Evolutionary conservation across 2,113 vertebrate species (phyloP), one percentile per base, ranked within the genome.

Genomic region (Hepsetus odoe): DNA sequence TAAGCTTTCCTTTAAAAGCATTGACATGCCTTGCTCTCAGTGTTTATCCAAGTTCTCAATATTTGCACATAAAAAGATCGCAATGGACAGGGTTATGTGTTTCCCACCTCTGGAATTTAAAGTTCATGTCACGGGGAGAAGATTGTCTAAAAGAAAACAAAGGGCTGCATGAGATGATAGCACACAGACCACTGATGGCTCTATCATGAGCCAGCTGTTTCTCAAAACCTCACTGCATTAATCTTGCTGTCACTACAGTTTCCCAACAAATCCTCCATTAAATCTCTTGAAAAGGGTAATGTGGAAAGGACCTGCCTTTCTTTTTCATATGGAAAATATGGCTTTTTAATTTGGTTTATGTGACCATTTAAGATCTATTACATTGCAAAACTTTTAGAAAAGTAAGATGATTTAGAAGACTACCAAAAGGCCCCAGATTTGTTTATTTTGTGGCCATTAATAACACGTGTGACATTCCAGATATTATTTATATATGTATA

Each of bases 201-300:
- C 83, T 89, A 91, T 92, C 88, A 87, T 79, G 81, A 83, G 79
- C 80, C 82, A 72, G 74, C 85, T 89, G 91, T 87, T 91, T 89
- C 85, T 92, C 89, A 91, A 72, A 80, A 30, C 4, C 79, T 83
- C 18, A 83, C 67, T 77, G 83, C 88, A 91, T 91, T 89, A 86
- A 90, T 92, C 89, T 90, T 86, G 75, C 77, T 73, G 81, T 80
- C 42, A 26, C 55, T 72, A 26, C 76, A n/a, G 82, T 55, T 79
- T 73, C 67, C 79, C 86, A 83, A 85, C 74, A 70, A 79, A 85
- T 80, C 28, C 61, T 83, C 82, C 85, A 85, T 89, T 87, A 87
- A 84, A 83, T 80, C 77, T 80, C 84, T 78, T 87, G 86, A 89
- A 83, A 0, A 68, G 86, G 87, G 87, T 85, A 88, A 62, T 64